Conservation (phyloP, 2,888 invertebrate species). For the Himalopsyche tibetana region DNA sequence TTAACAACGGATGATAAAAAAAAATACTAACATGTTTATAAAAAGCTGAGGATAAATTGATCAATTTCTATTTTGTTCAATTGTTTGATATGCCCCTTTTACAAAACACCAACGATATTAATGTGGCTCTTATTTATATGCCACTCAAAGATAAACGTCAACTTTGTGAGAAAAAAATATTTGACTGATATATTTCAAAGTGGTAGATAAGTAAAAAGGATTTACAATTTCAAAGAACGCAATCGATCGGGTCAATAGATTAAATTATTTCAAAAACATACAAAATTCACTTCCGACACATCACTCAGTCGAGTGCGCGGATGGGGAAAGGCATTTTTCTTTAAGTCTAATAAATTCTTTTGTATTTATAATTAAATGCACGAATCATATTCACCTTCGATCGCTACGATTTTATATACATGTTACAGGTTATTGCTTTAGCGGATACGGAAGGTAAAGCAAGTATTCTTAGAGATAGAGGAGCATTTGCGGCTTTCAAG, state of each 20-base stretch:
- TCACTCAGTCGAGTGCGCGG: background rate
- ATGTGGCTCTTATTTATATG: too few relatives aligned
- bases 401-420: background rate
- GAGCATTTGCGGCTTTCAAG: conserved; percentile 81
- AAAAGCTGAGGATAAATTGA: background rate
- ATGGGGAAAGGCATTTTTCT: background rate
- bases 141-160: too few relatives aligned
- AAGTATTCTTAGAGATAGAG: conserved; percentile 77
- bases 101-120: too few relatives aligned
- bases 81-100: background rate
- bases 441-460: conserved; percentile 80
- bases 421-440: conserved; percentile 81
- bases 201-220: too few relatives aligned
- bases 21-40: too few relatives aligned
- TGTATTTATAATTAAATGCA: background rate
- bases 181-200: too few relatives aligned
- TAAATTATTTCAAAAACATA: too few relatives aligned
- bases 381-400: background rate
- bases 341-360: conserved; percentile 17
- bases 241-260: too few relatives aligned
- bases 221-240: too few relatives aligned
- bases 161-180: too few relatives aligned
- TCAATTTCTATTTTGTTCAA: background rate
- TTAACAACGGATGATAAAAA: too few relatives aligned
- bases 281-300: too few relatives aligned